Evolutionary conservation across 2,888 invertebrate genomes (phyloP).

Genomic region (Junonia oenone): DNA sequence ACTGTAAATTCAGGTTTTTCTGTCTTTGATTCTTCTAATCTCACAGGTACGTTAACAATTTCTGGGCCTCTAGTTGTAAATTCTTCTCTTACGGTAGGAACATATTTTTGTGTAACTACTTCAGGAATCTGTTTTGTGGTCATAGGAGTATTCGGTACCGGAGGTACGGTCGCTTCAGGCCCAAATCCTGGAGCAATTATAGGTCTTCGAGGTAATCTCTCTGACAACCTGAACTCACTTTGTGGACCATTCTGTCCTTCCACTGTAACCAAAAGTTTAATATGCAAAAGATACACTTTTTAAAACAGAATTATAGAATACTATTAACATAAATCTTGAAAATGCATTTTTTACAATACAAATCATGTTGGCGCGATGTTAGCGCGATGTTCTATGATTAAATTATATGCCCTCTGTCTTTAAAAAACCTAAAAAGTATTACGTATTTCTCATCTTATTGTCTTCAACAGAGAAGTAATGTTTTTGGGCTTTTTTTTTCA

Average conservation of each 20-base stretch:
- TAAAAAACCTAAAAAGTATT: no score
- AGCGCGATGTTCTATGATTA: no score
- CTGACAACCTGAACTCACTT: background rate
- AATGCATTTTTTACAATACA: no score
- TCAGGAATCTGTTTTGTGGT: background rate
- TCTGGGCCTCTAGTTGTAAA: background rate
- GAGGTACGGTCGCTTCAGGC: background rate
- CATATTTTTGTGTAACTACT: background rate
- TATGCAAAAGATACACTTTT: no score
- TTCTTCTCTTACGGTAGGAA: background rate
- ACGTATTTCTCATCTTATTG: no score
- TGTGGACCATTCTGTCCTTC: slow-evolving; percentile 7
- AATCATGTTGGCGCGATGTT: no score
- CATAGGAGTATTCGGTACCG: background rate
- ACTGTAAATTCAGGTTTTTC: slow-evolving; percentile 3
- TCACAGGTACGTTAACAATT: background rate
- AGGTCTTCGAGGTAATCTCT: slow-evolving; percentile 6
- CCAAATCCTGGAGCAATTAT: background rate
- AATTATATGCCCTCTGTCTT: no score
- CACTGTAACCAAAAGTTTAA: slow-evolving; percentile 6
- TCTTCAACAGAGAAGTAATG: no score
- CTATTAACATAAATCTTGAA: no score
- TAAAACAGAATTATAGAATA: no score
- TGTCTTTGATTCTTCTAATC: background rate
- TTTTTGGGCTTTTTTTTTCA: no score